Evolutionary conservation across 2,888 invertebrate species (phyloP), one percentile per base, ranked within the genome.

Genomic region (Seira musarum): DNA sequence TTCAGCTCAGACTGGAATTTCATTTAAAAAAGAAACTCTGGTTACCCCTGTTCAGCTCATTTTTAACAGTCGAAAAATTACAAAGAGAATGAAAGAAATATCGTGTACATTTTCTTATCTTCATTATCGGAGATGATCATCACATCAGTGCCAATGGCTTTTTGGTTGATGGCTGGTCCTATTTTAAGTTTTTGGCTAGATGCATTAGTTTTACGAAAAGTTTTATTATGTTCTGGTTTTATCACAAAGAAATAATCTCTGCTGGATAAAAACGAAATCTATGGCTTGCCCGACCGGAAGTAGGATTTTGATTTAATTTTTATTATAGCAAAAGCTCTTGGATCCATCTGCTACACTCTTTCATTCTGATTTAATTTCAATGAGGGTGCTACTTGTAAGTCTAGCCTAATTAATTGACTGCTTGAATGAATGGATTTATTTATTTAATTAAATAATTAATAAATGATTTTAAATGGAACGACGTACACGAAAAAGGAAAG

Each of bases 351-450:
- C 60, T 71, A 63, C 46, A 60, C 40, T 67, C 3, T 13, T 24
- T 64, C 15, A 22, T 74, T 57, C 53, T 75, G 17, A 10, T 71
- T 71, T 22, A 22, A 24, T 2, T 22, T 10, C 25, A 1, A 6
- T 24, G 30, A 5, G 30, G 30, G 30, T 30, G 30, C 30, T 30
- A 30, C 30, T 30, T 2, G 30, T 8, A 30, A 30, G 25, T 79
- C 69, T 22, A 57, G 66, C 53, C 60, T 80, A 69, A 70, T 80
- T 80, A 75, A 75, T 75, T 80, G 71, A 74, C 24, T 65, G 80
- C 53, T 13, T 30, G 30, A 79, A 57, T 64, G 64, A 72, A 25
- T 13, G 15, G 49, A 49, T 72, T 69, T 19, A 57, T 66, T 73
- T 65, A 65, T 49, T 71, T 71, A 71, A 71, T 78, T 78, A 35